Base-by-base conservation (phyloP, 2,797 vertebrate genomes). In the Siniperca obscura region DNA sequence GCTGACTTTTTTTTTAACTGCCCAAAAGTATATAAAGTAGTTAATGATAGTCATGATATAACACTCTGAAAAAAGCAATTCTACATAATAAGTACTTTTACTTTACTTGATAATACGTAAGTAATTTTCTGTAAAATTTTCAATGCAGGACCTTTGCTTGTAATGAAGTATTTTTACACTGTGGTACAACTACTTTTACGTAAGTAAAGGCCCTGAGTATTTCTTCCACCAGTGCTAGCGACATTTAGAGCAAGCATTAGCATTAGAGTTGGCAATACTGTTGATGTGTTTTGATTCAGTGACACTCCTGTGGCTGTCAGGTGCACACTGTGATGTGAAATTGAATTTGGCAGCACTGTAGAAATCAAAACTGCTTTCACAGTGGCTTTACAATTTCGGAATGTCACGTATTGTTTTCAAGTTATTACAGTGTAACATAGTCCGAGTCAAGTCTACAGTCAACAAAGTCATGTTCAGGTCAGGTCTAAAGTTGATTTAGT, bases 401-500 rank as follows among this genome's bases (percentile, higher is more conserved):
- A 55, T 46, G 44, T 27, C 36, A 70, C 1, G 0, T 27, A 27
- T 42, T 59, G 16, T 60, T 59, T 14, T 50, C 38, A 53, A 57
- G 56, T 22, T 34, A 69, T 52, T 21, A 42, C 19, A 56, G 22
- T 22, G 22, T 27, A 42, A 69, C n/a, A n/a, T 7, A 62, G 71
- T 70, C 44, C 0, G 7, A 72, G 59, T 83, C 34, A 74, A 65
- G 36, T 57, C n/a, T 50, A n/a, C 57, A 79, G 52, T 78, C 65
- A 74, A 69, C 57, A 65, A 67, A 82, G 48, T 84, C 55, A 30
- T 13, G n/a, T 62, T 38, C 25, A 57, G 80, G 66, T 71, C 46
- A 75, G 75, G 48, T 70, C 48, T 76, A 19, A 81, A 78, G 82
- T 75, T 73, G 55, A 83, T 74, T 88, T 61, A 48, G 55, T 62